Evolutionary conservation across 2,113 vertebrate genomes (phyloP), one percentile per base, ranked within the genome.

Genomic region (Enhydra lutris): DNA sequence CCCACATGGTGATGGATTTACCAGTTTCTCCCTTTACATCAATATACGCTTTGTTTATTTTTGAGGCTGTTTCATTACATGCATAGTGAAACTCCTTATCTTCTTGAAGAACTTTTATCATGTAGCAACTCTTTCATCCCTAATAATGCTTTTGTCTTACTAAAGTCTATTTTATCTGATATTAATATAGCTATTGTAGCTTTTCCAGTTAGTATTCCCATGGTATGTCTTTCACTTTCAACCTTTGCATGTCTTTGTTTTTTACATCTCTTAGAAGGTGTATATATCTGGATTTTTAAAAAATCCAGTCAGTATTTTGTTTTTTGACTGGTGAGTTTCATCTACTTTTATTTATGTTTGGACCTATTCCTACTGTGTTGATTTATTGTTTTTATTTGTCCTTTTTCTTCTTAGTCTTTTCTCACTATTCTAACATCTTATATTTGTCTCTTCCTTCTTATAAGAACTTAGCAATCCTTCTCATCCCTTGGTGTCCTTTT

Each of bases 281-380:
- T 9, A 21, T 80, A 7, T 73, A 59, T 74, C 45, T 96, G 71
- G 34, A 92, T 92, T 89, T 42, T 36, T 20, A 7, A 57, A 81
- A 88, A 91, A 63, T 71, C 45, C 34, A 52, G 0, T 63, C 26
- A 78, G 42, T 94, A 59, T 45, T 88, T 91, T 91, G 42, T 61
- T 78, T 91, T 91, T 88, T 83, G 71, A 86, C 61, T 96, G 24
- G 42, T 79, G 82, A 73, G 42, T n/a, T 94, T 84, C 42, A 71
- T 50, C 36, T 89, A 42, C 55, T 83, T 65, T 69, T 57, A 47
- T 23, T 52, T 91, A 78, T 87, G 69, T n/a, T 92, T 92, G 36
- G 74, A 31, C 63, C 42, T 95, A 29, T 63, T 85, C 69, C 42
- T 71, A 17, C 36, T 45, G 24, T 87, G 18, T 88, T 94, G 85